A percentile compares a stretch with the other conserved stretches of the same genome.
phyloP scores from a whole-genome alignment of 2,888 invertebrate species.

The Dasysyrphus albostriatus region DNA sequence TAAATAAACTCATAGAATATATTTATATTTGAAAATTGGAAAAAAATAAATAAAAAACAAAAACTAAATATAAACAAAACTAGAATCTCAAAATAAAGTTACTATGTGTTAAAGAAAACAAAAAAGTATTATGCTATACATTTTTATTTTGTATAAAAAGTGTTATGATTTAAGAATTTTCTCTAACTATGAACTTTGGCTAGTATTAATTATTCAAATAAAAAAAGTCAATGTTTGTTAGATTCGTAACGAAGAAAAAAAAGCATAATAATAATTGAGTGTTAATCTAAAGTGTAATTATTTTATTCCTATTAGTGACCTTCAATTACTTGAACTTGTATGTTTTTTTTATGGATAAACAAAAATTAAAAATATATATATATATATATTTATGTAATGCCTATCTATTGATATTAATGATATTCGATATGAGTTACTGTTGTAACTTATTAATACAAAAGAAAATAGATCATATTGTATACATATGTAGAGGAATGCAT shows the following conservation, averaged over 20 bases:
- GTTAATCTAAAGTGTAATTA: constrained; percentile 44
- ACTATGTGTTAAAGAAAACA: constrained; percentile 41
- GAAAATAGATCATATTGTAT: constrained; percentile 20
- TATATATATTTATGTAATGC: constrained; percentile 49
- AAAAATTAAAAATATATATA: constrained; percentile 39
- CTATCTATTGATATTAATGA: constrained; percentile 35
- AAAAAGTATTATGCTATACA: constrained; percentile 14
- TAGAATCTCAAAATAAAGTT: constrained; percentile 74
- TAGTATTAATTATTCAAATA: constrained; percentile 6
- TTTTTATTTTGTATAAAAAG: constrained; percentile 28
- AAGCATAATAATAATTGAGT: constrained; percentile 30
- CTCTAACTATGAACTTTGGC: constrained; percentile 12
- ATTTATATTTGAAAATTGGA: constrained; percentile 47
- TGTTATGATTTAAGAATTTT: constrained; percentile 36
- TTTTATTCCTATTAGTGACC: constrained; percentile 49
- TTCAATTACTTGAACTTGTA: constrained; percentile 33
- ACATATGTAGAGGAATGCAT: constrained; percentile 35
- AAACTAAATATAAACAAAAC: constrained; percentile 26
- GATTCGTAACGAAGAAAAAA: constrained; percentile 11
- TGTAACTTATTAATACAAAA: constrained; percentile 29
- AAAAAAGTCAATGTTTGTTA: constrained; percentile 38
- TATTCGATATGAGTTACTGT: constrained; percentile 52
- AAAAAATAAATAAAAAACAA: constrained; percentile 36
- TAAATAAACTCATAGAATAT: constrained; percentile 40
- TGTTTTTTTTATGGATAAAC: constrained; percentile 33